phyloP scores from a whole-genome alignment of 1,140 invertebrate species.

The Drosophila truncata region DNA sequence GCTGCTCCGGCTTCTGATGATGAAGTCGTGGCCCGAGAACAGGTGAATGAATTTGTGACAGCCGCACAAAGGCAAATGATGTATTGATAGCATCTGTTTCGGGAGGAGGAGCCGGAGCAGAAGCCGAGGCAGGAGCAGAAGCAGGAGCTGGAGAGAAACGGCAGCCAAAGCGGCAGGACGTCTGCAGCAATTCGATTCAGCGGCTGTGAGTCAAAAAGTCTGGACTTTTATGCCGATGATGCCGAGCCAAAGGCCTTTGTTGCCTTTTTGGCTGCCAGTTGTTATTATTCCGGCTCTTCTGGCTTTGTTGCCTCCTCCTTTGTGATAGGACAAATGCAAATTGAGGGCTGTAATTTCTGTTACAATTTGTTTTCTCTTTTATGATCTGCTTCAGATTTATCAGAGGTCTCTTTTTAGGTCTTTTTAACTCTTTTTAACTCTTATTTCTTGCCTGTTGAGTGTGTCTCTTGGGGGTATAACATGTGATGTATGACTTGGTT shows the following conservation, averaged over 20 bases:
- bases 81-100: constrained; percentile 83
- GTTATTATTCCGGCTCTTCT: constrained; percentile 31
- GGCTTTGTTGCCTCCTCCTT: constrained; percentile 39
- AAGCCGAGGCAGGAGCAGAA: neutral
- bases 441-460: neutral
- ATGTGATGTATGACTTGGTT: constrained; percentile 15
- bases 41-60: constrained; percentile 84
- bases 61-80: constrained; percentile 81
- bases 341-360: constrained; percentile 67
- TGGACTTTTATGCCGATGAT: constrained; percentile 33
- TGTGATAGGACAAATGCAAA: constrained; percentile 57
- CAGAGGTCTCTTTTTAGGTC: neutral
- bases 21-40: constrained; percentile 79
- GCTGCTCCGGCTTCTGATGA: constrained; percentile 50
- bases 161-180: constrained; percentile 74
- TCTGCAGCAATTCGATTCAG: constrained; percentile 66
- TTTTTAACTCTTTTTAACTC: neutral
- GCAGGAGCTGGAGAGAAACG: constrained; percentile 31
- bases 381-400: constrained; percentile 25
- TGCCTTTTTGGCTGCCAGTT: constrained; percentile 38
- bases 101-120: constrained; percentile 57
- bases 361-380: constrained; percentile 41
- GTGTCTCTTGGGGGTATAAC: neutral
- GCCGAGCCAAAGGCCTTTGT: constrained; percentile 30
- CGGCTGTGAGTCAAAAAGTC: constrained; percentile 58